These are phyloP conservation scores for Conus ventricosus DNA, from an alignment of 1,140 invertebrate genomes.

Conservation along the genomic window DNA sequence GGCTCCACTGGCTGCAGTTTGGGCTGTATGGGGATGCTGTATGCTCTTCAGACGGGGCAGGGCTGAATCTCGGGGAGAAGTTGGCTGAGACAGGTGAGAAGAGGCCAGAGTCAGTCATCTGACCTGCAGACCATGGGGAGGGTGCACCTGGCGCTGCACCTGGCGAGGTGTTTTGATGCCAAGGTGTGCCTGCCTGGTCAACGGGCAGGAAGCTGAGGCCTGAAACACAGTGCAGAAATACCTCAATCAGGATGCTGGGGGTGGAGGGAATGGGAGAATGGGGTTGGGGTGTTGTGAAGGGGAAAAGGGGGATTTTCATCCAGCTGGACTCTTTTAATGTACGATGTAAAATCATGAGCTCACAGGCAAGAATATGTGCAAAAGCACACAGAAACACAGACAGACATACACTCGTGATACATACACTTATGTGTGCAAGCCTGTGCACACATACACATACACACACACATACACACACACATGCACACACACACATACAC, in stretches of 20 bases:
- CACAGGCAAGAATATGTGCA: no score
- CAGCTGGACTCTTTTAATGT: no score
- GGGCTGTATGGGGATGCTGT: neutral
- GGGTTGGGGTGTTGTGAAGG: no score
- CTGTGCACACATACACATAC: neutral
- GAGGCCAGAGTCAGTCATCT: slow-evolving; percentile 97
- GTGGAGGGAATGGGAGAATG: no score
- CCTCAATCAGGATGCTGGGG: no score
- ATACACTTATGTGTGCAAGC: neutral
- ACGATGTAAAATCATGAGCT: no score
- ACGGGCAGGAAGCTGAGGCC: slow-evolving; percentile 75
- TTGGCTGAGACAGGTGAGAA: slow-evolving; percentile 87
- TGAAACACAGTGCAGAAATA: neutral
- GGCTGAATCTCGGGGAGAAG: slow-evolving; percentile 81
- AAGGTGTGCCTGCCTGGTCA: slow-evolving; percentile 96
- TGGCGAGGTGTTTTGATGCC: slow-evolving; percentile 92
- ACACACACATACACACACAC: no score
- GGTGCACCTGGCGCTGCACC: slow-evolving; percentile 87
- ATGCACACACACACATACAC: neutral
- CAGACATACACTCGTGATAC: no score
- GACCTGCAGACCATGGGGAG: slow-evolving; percentile 81
- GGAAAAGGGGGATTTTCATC: no score
- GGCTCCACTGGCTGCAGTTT: neutral
- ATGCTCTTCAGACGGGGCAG: slow-evolving; percentile 62
- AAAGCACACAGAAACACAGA: no score